These are phyloP conservation scores for Acromyrmex charruanus DNA, from an alignment of 1,140 invertebrate species.

Conservation along the genomic window DNA sequence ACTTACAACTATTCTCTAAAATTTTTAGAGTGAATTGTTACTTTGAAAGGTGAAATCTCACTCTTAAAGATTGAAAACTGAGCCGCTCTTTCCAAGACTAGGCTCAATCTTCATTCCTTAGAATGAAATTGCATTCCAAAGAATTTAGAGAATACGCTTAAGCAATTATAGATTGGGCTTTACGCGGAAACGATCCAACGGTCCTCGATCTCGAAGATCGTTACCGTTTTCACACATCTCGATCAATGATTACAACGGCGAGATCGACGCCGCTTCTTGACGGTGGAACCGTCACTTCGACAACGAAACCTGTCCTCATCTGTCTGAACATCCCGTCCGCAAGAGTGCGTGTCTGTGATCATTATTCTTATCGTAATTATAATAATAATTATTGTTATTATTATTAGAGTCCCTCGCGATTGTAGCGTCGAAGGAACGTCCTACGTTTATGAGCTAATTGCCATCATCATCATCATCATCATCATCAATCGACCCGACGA, in stretches of 20 bases:
- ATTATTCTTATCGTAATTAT: slow-evolving; percentile 25
- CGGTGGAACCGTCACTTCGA: neutral
- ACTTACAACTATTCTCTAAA: too few species aligned
- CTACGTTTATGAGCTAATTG: slow-evolving; percentile 58
- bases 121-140: too few species aligned
- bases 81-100: too few species aligned
- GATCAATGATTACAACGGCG: neutral
- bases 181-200: neutral
- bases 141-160: too few species aligned
- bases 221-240: neutral
- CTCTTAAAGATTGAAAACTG: too few species aligned
- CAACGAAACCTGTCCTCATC: slow-evolving; percentile 43
- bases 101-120: too few species aligned
- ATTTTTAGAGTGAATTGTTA: too few species aligned
- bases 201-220: slow-evolving; percentile 1
- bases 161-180: too few species aligned
- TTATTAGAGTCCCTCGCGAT: slow-evolving; percentile 48
- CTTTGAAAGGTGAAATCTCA: too few species aligned
- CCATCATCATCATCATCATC: slow-evolving; percentile 24
- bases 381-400: slow-evolving; percentile 50
- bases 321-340: slow-evolving; percentile 32
- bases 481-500: slow-evolving; percentile 46
- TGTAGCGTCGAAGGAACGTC: slow-evolving; percentile 46
- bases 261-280: neutral
- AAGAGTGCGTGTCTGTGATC: slow-evolving; percentile 1